Percentiles rank a stretch among this genome's conserved stretches.
phyloP scores from a whole-genome alignment of 2,797 vertebrate species.

The Clarias fuscus region DNA sequence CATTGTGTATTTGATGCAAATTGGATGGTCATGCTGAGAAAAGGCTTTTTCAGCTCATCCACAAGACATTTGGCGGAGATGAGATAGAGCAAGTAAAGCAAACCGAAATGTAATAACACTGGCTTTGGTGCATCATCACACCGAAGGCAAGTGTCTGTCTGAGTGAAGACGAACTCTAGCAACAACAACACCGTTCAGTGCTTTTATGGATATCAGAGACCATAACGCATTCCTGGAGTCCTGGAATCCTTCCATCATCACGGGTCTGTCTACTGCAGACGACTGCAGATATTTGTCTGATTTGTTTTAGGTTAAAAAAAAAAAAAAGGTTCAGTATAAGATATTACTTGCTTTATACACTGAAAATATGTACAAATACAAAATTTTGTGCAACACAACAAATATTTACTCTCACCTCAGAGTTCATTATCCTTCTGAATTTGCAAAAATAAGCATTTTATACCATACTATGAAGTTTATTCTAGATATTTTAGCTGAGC shows the following conservation, averaged over 20 bases:
- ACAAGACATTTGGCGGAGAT: slow-evolving; percentile 11
- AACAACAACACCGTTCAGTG: background rate
- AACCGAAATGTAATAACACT: background rate
- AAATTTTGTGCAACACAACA: background rate
- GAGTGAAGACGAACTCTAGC: background rate
- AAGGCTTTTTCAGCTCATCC: background rate
- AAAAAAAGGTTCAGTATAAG: background rate
- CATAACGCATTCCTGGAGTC: background rate
- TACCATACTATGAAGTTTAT: background rate
- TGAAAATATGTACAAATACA: background rate
- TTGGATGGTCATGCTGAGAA: slow-evolving; percentile 10
- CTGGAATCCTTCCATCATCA: background rate
- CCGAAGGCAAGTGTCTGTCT: background rate
- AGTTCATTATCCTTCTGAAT: background rate
- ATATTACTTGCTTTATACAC: background rate
- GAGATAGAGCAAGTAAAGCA: background rate
- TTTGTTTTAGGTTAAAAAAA: background rate
- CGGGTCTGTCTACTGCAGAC: background rate
- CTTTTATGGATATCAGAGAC: background rate
- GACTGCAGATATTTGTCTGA: background rate
- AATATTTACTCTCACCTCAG: background rate
- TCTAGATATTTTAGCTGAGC: slow-evolving; percentile 1
- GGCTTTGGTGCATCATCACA: background rate
- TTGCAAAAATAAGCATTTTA: slow-evolving; percentile 14
- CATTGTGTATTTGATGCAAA: slow-evolving; percentile 1